phyloP scores from a whole-genome alignment of 2,113 vertebrate genomes.

The Rhinolophus ferrumequinum region DNA sequence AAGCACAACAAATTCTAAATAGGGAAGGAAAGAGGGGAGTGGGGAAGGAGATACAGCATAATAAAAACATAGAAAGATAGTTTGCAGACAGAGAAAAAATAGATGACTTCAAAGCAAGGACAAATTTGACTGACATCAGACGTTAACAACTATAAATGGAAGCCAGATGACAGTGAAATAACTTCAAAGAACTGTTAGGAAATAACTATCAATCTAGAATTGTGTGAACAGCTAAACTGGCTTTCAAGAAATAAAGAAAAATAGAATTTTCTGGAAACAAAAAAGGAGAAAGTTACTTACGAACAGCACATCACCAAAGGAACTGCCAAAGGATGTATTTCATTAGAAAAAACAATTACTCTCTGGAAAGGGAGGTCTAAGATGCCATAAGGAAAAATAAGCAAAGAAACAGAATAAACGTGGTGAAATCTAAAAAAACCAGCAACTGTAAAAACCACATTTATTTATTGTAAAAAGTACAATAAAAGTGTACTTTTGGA shows the following conservation, averaged over 20 bases:
- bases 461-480: too few species aligned
- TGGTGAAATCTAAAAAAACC: background rate
- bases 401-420: background rate
- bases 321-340: background rate
- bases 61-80: background rate
- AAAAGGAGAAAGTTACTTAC: background rate
- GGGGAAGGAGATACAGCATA: background rate
- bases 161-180: constrained; percentile 24
- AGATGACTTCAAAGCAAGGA: constrained; percentile 29
- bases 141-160: background rate
- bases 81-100: background rate
- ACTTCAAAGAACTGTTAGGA: constrained; percentile 22
- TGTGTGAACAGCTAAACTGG: background rate
- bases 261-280: background rate
- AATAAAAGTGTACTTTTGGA: background rate
- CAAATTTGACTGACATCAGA: background rate
- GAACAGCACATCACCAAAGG: background rate
- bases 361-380: background rate
- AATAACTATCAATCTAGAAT: background rate
- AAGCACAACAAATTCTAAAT: background rate
- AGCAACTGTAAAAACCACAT: background rate
- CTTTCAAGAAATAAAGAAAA: background rate
- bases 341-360: background rate
- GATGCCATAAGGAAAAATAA: background rate
- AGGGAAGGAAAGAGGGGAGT: background rate